These are phyloP conservation scores for Nothocercus julius DNA, from an alignment of 2,113 vertebrate genomes.

Conservation along the genomic window DNA sequence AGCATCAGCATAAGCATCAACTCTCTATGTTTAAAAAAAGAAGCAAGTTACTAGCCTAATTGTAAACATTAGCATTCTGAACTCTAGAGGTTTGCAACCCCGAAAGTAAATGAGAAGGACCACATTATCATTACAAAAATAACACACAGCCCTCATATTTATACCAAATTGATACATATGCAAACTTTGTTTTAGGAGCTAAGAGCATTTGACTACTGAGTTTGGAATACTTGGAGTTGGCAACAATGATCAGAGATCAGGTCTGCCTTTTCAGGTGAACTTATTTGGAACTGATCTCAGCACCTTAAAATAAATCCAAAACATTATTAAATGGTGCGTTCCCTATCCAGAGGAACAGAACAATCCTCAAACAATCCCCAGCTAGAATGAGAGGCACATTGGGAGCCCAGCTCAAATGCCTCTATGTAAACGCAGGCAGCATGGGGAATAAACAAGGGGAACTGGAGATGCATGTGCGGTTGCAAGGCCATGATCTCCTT, in stretches of 20 bases:
- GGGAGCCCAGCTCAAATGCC: too few relatives aligned
- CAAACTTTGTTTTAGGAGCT: not conserved
- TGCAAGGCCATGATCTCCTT: too few relatives aligned
- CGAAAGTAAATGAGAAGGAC: not conserved
- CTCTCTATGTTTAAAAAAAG: not conserved
- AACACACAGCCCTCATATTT: not conserved
- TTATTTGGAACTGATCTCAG: conserved; percentile 16
- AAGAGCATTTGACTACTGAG: not conserved
- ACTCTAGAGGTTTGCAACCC: not conserved
- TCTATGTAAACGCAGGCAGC: too few relatives aligned
- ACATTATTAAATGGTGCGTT: conserved; percentile 16
- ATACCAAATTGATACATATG: not conserved
- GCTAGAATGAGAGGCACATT: too few relatives aligned
- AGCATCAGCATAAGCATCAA: not conserved
- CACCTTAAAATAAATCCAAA: conserved; percentile 38
- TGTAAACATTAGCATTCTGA: conserved; percentile 31
- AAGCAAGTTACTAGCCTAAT: not conserved
- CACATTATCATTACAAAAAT: not conserved
- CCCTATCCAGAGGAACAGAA: not conserved
- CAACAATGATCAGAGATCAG: not conserved
- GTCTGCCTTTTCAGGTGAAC: not conserved
- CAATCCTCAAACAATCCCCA: too few relatives aligned
- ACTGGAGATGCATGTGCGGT: too few relatives aligned
- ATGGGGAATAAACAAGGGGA: too few relatives aligned
- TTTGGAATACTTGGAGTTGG: conserved; percentile 12